Evolutionary conservation across 2,113 vertebrate species (phyloP), one percentile per base, ranked within the genome.

Genomic region (Channa maculata): DNA sequence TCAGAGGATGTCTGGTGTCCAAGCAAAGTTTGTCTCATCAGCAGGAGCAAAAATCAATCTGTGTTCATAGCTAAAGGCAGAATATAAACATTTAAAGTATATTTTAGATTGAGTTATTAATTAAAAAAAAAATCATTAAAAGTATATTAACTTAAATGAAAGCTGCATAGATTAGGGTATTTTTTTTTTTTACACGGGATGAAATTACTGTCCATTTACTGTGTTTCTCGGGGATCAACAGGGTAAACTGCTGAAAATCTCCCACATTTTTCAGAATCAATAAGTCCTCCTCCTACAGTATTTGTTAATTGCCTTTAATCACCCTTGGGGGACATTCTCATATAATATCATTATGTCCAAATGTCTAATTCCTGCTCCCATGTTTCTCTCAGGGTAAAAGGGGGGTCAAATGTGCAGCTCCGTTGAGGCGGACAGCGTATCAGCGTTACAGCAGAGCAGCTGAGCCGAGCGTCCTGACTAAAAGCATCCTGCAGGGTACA

Each of bases 401-500:
- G 83, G 86, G 86, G 75, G 83, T 82, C 75, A 94, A 82, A 79
- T 89, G 79, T 61, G 72, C 84, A 44, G 77, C 89, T 55, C 85
- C 90, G 4, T 9, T 87, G 65, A 83, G 92, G 81, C 93, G 87
- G 69, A 82, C 92, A 6, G 74, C 90, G 5, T 93, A 92, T 88
- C 94, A 92, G 65, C 90, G 90, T 75, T 92, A 91, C 73, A 72
- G 79, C 51, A 84, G 86, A 85, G 64, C 83, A 39, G 88, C 75
- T 2, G 89, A 92, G 58, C 72, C 92, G 2, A 92, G 93, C 83
- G 49, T 89, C 41, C 60, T 93, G 71, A 80, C 93, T 36, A 94
- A 93, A 78, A 93, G 85, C 81, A 86, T 94, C 72, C 91, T 95
- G 61, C 88, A 94, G 87, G 94, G 94, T 95, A 90, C 88, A 71